Evolutionary conservation across 2,797 vertebrate species (phyloP).

Genomic region (Tenualosa thibaudeaui): DNA sequence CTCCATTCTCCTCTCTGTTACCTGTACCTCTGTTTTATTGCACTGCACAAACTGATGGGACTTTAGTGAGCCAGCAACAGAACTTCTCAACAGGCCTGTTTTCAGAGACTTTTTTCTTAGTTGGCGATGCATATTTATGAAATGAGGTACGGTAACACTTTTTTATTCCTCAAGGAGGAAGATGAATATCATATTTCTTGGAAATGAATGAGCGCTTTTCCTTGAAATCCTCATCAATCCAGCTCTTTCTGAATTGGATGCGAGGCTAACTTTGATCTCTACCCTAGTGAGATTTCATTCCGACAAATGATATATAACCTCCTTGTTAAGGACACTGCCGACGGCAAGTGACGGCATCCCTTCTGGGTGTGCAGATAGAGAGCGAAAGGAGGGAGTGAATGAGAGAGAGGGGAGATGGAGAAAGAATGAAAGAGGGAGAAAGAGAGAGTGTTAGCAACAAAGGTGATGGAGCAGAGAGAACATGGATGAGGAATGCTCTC

Average conservation of each 20-base stretch:
- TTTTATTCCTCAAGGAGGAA: background rate
- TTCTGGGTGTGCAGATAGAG: constrained; percentile 47
- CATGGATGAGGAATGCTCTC: constrained; percentile 52
- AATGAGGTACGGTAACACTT: background rate
- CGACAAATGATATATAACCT: constrained; percentile 56
- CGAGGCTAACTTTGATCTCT: constrained; percentile 59
- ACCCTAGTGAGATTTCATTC: constrained; percentile 51
- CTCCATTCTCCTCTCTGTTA: background rate
- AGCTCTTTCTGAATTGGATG: constrained; percentile 54
- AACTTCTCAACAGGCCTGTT: background rate
- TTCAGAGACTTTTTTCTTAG: background rate
- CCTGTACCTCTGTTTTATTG: background rate
- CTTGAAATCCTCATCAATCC: constrained; percentile 55
- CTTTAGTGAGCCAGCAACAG: background rate
- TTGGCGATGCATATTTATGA: background rate
- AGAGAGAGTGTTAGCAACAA: background rate
- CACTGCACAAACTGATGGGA: background rate
- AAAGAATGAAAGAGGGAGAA: background rate
- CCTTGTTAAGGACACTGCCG: constrained; percentile 55
- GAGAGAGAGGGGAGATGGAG: constrained; percentile 23
- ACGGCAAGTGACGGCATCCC: constrained; percentile 57
- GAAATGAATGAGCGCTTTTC: constrained; percentile 36
- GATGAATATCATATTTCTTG: background rate
- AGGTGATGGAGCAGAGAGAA: constrained; percentile 27
- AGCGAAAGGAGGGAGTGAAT: constrained; percentile 31